Evolutionary conservation across 2,797 vertebrate species (phyloP), one percentile per base, ranked within the genome.

Genomic region (Megalops cyprinoides): DNA sequence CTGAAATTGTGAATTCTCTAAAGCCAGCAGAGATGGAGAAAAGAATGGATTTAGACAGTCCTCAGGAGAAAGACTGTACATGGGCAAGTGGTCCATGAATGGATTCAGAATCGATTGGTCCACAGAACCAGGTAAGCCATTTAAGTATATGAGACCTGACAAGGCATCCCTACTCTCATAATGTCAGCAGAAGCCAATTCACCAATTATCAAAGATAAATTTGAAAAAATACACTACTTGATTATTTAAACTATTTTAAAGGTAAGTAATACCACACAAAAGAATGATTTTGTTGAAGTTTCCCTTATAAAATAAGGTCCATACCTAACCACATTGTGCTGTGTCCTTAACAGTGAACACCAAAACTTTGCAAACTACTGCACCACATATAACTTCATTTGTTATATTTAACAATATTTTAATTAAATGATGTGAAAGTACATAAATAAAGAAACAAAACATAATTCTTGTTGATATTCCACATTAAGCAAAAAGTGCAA

Each of bases 111-210:
- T 39, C 34, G 25, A 34, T 67, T 20, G 2, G 9, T 53, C 9
- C 51, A 53, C 51, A 53, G 4, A 37, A 18, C 37, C 62, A 71
- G 20, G 37, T 23, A 71, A 6, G 4, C 18, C 2, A 6, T 71
- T 71, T 71, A 44, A 18, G 8, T 71, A n/a, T 71, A 71, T 71
- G 39, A n/a, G 18, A 42, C 37, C 37, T 44, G 34, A 69, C 65
- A 65, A 14, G 62, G 31, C 62, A 67, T 67, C 28, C 62, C 67
- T 34, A 71, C 25, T 71, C 67, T 71, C 67, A 71, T 44, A 44
- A 71, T n/a, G 39, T 71, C 37, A 71, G 37, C 67, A 71, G 39
- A 39, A 67, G 18, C 62, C 31, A 20, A 39, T 37, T 39, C 62
- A 34, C 31, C 34, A 71, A 10, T 71, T 28, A 71, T 44, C 39